A percentile compares a stretch with the other conserved stretches of the same genome.
Conservation (phyloP, 2,113 vertebrate genomes). For the Falco punctatus region DNA sequence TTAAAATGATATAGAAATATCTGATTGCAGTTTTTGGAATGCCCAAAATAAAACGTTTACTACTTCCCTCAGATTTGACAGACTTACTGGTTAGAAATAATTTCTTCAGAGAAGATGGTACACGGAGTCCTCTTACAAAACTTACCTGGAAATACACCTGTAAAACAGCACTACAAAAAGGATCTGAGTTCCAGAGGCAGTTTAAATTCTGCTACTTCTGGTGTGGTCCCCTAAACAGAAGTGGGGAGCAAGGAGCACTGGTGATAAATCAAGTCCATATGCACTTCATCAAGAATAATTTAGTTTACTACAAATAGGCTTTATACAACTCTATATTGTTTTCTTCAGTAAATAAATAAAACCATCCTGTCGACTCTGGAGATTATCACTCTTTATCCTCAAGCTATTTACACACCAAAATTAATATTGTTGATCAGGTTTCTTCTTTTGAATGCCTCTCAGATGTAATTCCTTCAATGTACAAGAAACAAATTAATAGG, state of each 20-base stretch:
- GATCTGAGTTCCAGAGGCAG: neutral
- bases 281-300: neutral
- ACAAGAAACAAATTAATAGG: slow-evolving; percentile 17
- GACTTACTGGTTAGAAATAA: neutral
- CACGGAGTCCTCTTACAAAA: neutral
- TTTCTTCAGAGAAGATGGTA: neutral
- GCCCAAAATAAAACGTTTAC: neutral
- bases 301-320: neutral
- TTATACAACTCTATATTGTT: neutral
- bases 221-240: neutral
- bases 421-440: slow-evolving; percentile 16
- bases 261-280: neutral
- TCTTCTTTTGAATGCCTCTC: neutral
- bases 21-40: neutral
- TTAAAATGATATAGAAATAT: neutral
- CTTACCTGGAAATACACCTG: neutral
- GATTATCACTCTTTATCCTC: slow-evolving; percentile 1
- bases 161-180: neutral
- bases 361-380: neutral
- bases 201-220: neutral
- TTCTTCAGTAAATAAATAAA: neutral
- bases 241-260: neutral
- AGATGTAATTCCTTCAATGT: neutral
- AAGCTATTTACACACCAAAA: slow-evolving; percentile 14
- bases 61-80: neutral